Evolutionary conservation across 2,888 invertebrate genomes (phyloP).

Genomic region (Gastrophysa polygoni): DNA sequence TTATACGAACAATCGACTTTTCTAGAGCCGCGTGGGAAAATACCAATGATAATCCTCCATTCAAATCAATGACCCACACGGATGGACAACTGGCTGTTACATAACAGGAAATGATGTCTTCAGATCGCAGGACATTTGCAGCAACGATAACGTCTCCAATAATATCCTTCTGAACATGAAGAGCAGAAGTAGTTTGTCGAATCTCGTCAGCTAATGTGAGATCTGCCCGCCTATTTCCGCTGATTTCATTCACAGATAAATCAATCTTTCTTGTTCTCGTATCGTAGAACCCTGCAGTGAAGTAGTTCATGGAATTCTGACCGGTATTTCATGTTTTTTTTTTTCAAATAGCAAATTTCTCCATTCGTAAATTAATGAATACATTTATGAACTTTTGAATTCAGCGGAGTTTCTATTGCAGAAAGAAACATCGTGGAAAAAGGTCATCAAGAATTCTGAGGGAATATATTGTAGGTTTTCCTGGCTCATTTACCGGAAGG

Average conservation of each 20-base stretch:
- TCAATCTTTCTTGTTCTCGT: slow-evolving; percentile 11
- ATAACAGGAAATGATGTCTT: slow-evolving; percentile 16
- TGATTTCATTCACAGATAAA: slow-evolving; percentile 26
- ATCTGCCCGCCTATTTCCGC: slow-evolving; percentile 27
- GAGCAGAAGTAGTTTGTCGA: slow-evolving; percentile 8
- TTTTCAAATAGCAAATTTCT: too few species aligned
- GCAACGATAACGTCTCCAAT: slow-evolving; percentile 14
- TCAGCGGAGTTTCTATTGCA: too few species aligned
- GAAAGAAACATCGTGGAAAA: too few species aligned
- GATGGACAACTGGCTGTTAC: slow-evolving; percentile 1
- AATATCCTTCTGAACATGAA: slow-evolving; percentile 11
- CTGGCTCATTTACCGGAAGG: too few species aligned
- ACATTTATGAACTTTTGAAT: too few species aligned
- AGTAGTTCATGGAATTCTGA: background rate
- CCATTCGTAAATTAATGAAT: too few species aligned
- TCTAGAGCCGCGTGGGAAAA: background rate
- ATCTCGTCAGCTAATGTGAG: slow-evolving; percentile 21
- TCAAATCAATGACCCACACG: slow-evolving; percentile 4
- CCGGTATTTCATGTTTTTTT: background rate
- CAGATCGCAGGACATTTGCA: slow-evolving; percentile 1
- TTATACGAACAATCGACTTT: background rate
- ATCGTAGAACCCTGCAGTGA: slow-evolving; percentile 3
- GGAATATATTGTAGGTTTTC: too few species aligned
- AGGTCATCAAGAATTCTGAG: too few species aligned
- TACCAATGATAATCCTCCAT: background rate